Percentiles rank a stretch among this genome's conserved stretches.
phyloP scores from a whole-genome alignment of 92 coral and sea anemone genomes.

The Zoanthus gigantus region DNA sequence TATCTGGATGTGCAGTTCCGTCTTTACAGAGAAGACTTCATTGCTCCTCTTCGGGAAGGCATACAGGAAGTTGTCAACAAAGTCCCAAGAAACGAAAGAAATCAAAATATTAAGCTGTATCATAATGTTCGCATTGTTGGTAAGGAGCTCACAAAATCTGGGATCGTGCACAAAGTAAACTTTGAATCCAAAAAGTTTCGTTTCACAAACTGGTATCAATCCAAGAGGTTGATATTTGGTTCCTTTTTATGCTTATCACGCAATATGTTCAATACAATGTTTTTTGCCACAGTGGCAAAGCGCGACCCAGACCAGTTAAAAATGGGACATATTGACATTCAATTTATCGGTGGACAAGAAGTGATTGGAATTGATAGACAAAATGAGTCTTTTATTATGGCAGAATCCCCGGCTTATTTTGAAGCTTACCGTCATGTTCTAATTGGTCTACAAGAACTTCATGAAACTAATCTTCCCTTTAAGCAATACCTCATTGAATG shows the following conservation, averaged over 20 bases:
- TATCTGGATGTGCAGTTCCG: constrained; percentile 91
- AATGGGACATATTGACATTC: constrained; percentile 63
- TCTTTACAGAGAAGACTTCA: constrained; percentile 82
- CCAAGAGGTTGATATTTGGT: constrained; percentile 78
- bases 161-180: constrained; percentile 59
- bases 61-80: constrained; percentile 64
- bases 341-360: constrained; percentile 67
- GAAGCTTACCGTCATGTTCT: constrained; percentile 87
- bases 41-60: constrained; percentile 84
- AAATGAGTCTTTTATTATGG: constrained; percentile 60
- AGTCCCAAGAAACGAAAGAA: constrained; percentile 58
- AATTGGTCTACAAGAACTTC: constrained; percentile 68
- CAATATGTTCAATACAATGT: constrained; percentile 63
- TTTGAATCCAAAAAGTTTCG: constrained; percentile 67
- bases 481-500: constrained; percentile 78
- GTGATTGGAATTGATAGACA: constrained; percentile 60
- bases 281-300: constrained; percentile 80
- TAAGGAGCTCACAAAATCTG: constrained; percentile 65
- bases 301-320: constrained; percentile 65
- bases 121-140: constrained; percentile 57
- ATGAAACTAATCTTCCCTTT: constrained; percentile 73
- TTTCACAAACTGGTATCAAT: constrained; percentile 71
- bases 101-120: constrained; percentile 67
- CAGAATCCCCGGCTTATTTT: constrained; percentile 82
- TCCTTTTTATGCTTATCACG: constrained; percentile 79